These are phyloP conservation scores for Merops nubicus DNA, from an alignment of 2,113 vertebrate species.

Conservation along the genomic window DNA sequence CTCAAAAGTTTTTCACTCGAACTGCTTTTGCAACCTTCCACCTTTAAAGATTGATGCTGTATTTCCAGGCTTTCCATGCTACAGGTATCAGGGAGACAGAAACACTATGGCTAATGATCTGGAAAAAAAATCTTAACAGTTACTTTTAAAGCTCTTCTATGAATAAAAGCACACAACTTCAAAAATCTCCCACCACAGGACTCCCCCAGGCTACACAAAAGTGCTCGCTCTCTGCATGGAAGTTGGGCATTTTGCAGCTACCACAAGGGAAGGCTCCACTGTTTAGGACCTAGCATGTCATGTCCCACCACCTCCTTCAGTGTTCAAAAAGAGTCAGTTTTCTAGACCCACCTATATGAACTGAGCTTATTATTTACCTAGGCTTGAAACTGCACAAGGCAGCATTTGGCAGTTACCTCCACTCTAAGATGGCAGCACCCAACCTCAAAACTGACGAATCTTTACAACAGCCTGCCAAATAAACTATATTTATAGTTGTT, in stretches of 20 bases:
- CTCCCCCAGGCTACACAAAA: neutral
- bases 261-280: neutral
- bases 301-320: no score
- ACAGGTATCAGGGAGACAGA: neutral
- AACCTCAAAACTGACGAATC: neutral
- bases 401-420: neutral
- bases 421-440: neutral
- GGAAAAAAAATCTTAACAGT: neutral
- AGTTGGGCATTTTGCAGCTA: neutral
- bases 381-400: neutral
- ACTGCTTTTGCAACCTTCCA: neutral
- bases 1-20: neutral
- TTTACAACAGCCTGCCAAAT: neutral
- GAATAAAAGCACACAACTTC: neutral
- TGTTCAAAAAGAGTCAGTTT: neutral
- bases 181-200: neutral
- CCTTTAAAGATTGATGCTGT: neutral
- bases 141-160: neutral
- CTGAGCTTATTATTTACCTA: no score
- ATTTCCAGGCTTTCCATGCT: neutral
- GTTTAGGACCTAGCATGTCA: neutral
- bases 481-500: neutral
- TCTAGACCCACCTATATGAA: neutral
- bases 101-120: neutral
- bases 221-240: neutral